Evolutionary conservation across 2,888 invertebrate genomes (phyloP).

Genomic region (Hoplodrina blanda): DNA sequence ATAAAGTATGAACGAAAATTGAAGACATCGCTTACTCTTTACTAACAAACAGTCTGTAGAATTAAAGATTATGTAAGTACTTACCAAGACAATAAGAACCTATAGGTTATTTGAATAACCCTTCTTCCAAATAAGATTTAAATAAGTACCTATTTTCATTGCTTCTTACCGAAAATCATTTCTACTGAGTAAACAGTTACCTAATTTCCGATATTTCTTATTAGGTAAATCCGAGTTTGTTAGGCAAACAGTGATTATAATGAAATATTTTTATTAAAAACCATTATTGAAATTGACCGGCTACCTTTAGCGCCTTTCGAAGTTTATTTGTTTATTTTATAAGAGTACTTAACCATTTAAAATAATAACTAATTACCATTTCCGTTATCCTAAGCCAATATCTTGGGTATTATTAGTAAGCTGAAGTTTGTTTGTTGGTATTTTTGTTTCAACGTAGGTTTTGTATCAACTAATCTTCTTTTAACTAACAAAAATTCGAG

Average conservation of each 20-base stretch:
- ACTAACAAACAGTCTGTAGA: too few relatives aligned
- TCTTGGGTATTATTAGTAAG: too few relatives aligned
- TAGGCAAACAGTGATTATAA: conserved; percentile 16
- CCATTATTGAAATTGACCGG: conserved; percentile 12
- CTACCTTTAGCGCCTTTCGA: neutral
- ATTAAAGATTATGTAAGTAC: too few relatives aligned
- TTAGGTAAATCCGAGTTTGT: neutral
- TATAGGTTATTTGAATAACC: neutral
- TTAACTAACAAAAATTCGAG: too few relatives aligned
- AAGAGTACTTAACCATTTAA: neutral
- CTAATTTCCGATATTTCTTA: conserved; percentile 4
- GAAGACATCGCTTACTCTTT: too few relatives aligned
- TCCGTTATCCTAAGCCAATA: neutral
- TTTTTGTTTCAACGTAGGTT: too few relatives aligned
- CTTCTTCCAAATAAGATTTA: neutral
- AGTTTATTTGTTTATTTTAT: neutral
- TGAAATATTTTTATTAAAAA: conserved; percentile 17
- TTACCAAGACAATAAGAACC: too few relatives aligned
- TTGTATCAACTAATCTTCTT: too few relatives aligned
- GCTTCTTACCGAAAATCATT: neutral
- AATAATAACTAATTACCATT: neutral
- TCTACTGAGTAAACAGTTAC: neutral
- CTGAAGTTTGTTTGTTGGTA: too few relatives aligned
- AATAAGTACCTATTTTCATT: neutral
- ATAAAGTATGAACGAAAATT: too few relatives aligned